A percentile compares a stretch with the other conserved stretches of the same genome.
phyloP scores from a whole-genome alignment of 2,797 vertebrate species.

The Cynodonichthys magdalenae region DNA sequence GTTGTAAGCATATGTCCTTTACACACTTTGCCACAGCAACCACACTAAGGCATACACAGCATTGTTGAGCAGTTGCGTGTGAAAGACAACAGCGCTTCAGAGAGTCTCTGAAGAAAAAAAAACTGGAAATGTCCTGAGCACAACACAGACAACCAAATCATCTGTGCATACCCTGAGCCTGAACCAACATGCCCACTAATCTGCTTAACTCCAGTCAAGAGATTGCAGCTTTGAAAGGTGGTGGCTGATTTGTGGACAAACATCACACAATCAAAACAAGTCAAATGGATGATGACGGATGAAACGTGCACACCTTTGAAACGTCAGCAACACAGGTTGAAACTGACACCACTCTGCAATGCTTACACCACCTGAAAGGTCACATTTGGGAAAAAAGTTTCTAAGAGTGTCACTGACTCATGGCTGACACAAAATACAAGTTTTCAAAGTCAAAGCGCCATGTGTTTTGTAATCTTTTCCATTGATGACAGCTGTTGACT shows the following conservation, averaged over 20 bases:
- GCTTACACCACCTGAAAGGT: background rate
- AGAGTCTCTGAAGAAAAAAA: slow-evolving; percentile 22
- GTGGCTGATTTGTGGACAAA: background rate
- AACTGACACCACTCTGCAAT: background rate
- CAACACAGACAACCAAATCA: slow-evolving; percentile 11
- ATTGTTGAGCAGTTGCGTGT: slow-evolving; percentile 41
- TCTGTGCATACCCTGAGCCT: slow-evolving; percentile 23
- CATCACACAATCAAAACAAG: slow-evolving; percentile 2
- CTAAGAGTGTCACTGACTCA: background rate
- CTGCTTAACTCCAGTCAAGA: slow-evolving; percentile 5
- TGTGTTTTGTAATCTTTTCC: background rate
- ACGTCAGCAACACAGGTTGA: background rate
- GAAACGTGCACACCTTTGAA: background rate
- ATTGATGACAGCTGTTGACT: slow-evolving; percentile 7
- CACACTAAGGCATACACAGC: slow-evolving; percentile 11
- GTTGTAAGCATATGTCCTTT: slow-evolving; percentile 35
- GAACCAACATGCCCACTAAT: slow-evolving; percentile 24
- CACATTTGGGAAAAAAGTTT: background rate
- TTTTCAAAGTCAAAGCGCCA: slow-evolving; percentile 6
- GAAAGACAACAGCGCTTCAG: background rate
- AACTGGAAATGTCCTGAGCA: slow-evolving; percentile 1
- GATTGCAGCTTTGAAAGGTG: background rate
- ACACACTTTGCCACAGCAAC: slow-evolving; percentile 30
- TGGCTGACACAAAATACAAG: slow-evolving; percentile 2
- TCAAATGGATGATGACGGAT: background rate